A percentile compares a stretch with the other conserved stretches of the same genome.
Evolutionary conservation across 2,797 vertebrate species (phyloP).

Genomic region (Aplochiton taeniatus): DNA sequence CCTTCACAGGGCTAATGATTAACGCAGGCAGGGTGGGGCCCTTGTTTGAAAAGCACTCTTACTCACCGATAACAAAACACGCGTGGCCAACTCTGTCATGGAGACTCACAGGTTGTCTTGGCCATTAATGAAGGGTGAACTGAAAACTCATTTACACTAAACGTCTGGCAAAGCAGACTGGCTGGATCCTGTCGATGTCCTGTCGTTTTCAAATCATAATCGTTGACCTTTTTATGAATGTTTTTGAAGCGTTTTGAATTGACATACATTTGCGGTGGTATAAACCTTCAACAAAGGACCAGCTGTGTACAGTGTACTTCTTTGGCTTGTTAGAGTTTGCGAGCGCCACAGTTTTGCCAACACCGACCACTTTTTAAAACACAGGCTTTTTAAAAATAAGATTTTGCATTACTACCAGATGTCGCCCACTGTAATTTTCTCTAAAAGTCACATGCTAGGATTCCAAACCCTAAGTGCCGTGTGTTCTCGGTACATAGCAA

Average conservation of each 20-base stretch:
- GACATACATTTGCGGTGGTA: conserved; percentile 29
- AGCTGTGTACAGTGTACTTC: conserved; percentile 34
- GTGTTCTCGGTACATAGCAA: conserved; percentile 75
- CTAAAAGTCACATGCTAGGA: conserved; percentile 61
- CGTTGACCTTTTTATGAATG: no score
- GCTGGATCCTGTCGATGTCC: no score
- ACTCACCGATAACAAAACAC: no score
- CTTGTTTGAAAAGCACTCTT: no score
- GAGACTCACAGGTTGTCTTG: no score
- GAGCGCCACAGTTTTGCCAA: conserved; percentile 45
- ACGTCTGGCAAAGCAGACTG: no score
- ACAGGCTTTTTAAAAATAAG: conserved; percentile 76
- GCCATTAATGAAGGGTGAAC: no score
- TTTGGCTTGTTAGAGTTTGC: conserved; percentile 14
- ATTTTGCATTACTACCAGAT: conserved; percentile 81
- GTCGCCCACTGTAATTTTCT: conserved; percentile 79
- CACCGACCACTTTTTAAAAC: conserved; percentile 57
- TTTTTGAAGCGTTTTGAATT: background rate
- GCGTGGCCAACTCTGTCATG: no score
- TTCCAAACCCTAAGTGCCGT: conserved; percentile 75
- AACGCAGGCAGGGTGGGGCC: conserved; percentile 35
- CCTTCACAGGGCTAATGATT: conserved; percentile 55
- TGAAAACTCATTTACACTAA: no score
- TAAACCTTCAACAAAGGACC: conserved; percentile 41
- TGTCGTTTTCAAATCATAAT: no score